phyloP scores from a whole-genome alignment of 2,888 invertebrate species.

The Mythimna loreyi region DNA sequence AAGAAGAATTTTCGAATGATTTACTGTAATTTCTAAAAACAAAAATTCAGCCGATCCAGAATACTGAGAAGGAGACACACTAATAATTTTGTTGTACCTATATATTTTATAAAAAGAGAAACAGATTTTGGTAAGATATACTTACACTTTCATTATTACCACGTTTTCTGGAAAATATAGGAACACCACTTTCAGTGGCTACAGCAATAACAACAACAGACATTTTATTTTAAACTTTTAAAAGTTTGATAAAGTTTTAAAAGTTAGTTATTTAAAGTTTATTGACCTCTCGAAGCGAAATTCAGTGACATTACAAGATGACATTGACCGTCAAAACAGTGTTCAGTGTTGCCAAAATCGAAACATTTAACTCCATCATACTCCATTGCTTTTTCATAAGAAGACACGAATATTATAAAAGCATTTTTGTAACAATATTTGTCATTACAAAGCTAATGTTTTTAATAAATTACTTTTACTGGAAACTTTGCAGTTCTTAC shows the following conservation, averaged over 20 bases:
- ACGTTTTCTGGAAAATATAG: slow-evolving; percentile 96
- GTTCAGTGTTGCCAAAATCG: slow-evolving; percentile 19
- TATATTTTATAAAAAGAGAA: not conserved
- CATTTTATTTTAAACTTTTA: slow-evolving; percentile 88
- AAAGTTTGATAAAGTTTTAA: no score
- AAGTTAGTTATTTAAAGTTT: slow-evolving; percentile 14
- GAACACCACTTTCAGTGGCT: slow-evolving; percentile 96
- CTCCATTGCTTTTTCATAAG: not conserved
- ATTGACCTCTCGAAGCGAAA: not conserved
- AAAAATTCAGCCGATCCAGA: no score
- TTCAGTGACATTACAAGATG: not conserved
- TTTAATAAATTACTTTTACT: not conserved
- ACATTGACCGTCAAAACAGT: slow-evolving; percentile 3
- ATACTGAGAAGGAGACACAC: no score
- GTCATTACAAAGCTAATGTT: not conserved
- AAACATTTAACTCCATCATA: not conserved
- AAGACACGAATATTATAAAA: not conserved
- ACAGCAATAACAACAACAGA: slow-evolving; percentile 95
- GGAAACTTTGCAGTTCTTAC: not conserved
- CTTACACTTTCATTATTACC: slow-evolving; percentile 94
- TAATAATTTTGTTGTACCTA: no score
- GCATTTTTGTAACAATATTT: not conserved
- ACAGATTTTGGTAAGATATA: slow-evolving; percentile 6
- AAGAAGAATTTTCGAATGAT: no score
- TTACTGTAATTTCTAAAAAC: no score